phyloP scores from a whole-genome alignment of 35 echinoderm and acorn worm species.

The Anneissia japonica region DNA sequence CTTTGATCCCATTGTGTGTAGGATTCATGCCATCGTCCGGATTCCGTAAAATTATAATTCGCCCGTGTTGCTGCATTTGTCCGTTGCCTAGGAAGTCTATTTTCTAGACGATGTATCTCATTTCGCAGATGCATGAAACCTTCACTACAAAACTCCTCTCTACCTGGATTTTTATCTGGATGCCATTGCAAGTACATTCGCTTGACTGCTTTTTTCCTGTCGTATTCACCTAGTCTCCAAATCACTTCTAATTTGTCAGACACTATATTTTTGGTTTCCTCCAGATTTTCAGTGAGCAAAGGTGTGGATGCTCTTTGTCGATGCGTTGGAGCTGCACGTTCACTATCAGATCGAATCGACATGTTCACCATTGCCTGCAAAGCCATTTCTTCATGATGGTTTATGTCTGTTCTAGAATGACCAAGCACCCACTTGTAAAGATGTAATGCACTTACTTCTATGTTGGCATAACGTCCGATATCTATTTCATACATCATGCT shows the following conservation, averaged over 20 bases:
- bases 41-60: too few relatives aligned
- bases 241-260: background rate
- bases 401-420: background rate
- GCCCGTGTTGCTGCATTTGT: background rate
- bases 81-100: background rate
- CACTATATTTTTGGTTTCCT: conserved; percentile 4
- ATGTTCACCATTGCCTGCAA: background rate
- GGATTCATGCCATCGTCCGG: background rate
- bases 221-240: background rate
- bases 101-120: conserved; percentile 16
- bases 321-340: background rate
- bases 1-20: background rate
- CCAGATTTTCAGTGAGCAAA: background rate
- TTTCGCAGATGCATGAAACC: conserved; percentile 29
- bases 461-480: background rate
- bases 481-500: conserved; percentile 20
- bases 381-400: background rate
- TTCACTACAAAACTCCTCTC: conserved; percentile 14
- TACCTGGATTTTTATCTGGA: conserved; percentile 42
- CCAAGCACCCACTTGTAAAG: background rate
- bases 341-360: background rate
- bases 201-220: conserved; percentile 1
- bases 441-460: background rate
- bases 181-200: conserved; percentile 37
- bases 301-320: background rate